Evolutionary conservation across 2,888 invertebrate species (phyloP), one percentile per base, ranked within the genome.

Genomic region (Eupithecia inturbata): DNA sequence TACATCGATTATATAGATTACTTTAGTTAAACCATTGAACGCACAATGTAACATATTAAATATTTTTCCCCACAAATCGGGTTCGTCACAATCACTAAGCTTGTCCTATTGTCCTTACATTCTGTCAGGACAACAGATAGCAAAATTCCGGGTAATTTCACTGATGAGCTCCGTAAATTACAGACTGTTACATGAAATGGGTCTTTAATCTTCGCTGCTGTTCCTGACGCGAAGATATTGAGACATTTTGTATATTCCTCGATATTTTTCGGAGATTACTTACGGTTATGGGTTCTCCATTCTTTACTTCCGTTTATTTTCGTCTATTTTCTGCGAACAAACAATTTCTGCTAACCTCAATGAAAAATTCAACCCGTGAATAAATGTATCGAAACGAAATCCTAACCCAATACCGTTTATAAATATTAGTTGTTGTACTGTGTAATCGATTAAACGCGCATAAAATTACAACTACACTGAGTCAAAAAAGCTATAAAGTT

Each of bases 141-240:
- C 70, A 49, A 78, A 80, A 77, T 69, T 74, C 71, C 68, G 63
- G 70, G 67, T 75, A 77, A 76, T 78, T 77, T 71, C 45, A 39
- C 64, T 70, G 75, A 81, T 80, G 74, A 77, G 74, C 63, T 72
- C 66, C 45, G 77, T 81, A 78, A 78, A 80, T 71, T 70, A 76
- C 76, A 78, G 74, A 70, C 76, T 67, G 72, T 79, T 71, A 76
- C 72, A 64, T 63, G 71, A 71, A 77, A 80, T 74, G 70, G 64
- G 67, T 63, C 66, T 70, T 70, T 75, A 76, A 77, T 77, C 68
- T 75, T 71, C 66, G 67, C 70, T 45, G 69, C 78, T 79, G 81
- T 70, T 76, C 41, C 67, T 68, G 75, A 74, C 76, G 28, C 67
- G 66, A 69, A 73, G 71, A 71, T 75, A 75, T 76, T 64, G 74